Conservation (phyloP, 2,888 invertebrate species). For the Agonum fuliginosum region DNA sequence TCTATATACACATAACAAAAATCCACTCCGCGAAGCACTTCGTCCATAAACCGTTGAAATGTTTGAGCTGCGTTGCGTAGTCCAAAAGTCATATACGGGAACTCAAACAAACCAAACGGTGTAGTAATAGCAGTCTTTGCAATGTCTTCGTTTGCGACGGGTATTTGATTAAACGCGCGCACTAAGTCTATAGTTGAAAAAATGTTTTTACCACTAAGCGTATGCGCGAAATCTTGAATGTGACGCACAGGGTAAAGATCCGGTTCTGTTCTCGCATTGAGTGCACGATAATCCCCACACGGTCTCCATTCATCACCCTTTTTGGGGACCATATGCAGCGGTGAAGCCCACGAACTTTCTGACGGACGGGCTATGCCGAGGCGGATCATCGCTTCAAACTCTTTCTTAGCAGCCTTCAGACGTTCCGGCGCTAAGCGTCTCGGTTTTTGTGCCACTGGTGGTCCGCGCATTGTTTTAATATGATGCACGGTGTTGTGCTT, state of each 20-base stretch:
- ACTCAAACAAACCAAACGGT: too few species aligned
- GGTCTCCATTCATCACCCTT: background rate
- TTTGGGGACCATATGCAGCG: background rate
- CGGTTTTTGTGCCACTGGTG: background rate
- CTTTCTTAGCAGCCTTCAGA: background rate
- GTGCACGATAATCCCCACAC: too few species aligned
- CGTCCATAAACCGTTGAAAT: too few species aligned
- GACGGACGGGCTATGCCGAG: background rate
- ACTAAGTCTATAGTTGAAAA: too few species aligned
- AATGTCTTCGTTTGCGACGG: too few species aligned
- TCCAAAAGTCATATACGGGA: too few species aligned
- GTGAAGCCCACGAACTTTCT: too few species aligned
- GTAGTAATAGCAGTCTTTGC: too few species aligned
- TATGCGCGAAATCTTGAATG: background rate
- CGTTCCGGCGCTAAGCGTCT: background rate
- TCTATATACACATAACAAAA: too few species aligned
- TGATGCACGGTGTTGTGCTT: background rate
- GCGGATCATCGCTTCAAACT: background rate
- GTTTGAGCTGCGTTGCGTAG: too few species aligned
- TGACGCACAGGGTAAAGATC: background rate
- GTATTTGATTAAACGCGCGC: too few species aligned
- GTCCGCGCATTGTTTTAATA: background rate
- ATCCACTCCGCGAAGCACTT: too few species aligned
- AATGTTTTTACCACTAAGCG: background rate
- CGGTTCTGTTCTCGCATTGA: background rate